Base-by-base conservation (phyloP, 1,140 invertebrate genomes). In the Ostrea edulis region DNA sequence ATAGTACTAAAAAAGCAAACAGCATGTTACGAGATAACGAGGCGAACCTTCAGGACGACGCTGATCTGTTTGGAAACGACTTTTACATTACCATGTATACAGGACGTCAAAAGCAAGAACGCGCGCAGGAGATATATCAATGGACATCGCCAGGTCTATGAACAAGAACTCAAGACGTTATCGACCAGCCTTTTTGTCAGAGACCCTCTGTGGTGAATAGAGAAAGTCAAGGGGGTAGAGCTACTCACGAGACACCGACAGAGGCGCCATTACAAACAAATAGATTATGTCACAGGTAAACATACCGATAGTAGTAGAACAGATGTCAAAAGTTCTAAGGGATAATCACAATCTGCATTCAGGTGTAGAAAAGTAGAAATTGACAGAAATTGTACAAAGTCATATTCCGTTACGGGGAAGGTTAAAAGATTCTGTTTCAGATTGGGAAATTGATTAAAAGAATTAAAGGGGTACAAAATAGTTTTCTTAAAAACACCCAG, bases 251-350 rank as follows among this genome's bases (percentile, higher is more conserved):
- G 35, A 11, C 68, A 82, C 9, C n/a, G 51, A 9, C 77, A 82
- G 29, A 82, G 77, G 77, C 51, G 29, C 0, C 77, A 44, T 51
- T 25, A 54, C 82, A 84, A 84, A 84, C 5, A 84, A 55, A 55
- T 1, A 52, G 55, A 4, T 44, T n/a, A 35, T 8, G 54, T 55
- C 54, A 82, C 12, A 82, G 5, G 5, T 44, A 82, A 52, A 82
- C 22, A 55, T 84, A 84, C 82, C 52, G 8, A 54, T 84, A n/a
- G 82, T 84, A 55, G 20, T 84, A 84, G 82, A 84, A 53, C 82
- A 84, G 25, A 52, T 84, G 0, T 52, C 51, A 55, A 84, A 84
- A 84, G 82, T 84, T 52, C 17, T 52, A 0, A 5, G 35, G 82
- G 82, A 84, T 52, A 9, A 84, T 55, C 82, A 55, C 82, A 84